Conservation (phyloP, 2,888 invertebrate genomes). For the Agriopis aurantiaria region DNA sequence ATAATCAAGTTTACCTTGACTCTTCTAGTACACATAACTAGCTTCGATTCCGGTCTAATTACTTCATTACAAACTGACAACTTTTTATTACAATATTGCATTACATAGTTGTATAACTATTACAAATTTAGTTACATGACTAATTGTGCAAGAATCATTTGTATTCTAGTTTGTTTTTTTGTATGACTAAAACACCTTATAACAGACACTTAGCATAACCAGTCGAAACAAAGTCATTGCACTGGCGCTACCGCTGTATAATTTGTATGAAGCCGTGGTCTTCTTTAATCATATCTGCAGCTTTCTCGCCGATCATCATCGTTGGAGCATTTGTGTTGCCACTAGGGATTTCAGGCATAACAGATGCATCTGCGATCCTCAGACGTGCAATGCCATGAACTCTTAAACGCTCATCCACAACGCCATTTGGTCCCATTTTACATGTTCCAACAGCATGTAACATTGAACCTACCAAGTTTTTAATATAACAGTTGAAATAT, state of each 20-base stretch:
- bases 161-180: not conserved
- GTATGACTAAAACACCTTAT: conserved; percentile 1
- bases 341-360: conserved; percentile 73
- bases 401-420: conserved; percentile 68
- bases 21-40: not conserved
- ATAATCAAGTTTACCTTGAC: not conserved
- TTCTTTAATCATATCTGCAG: conserved; percentile 75
- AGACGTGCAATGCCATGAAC: conserved; percentile 67
- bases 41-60: not conserved
- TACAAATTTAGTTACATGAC: not conserved
- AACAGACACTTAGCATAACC: not conserved
- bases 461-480: conserved; percentile 84
- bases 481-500: conserved; percentile 88
- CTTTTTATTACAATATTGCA: conserved; percentile 2
- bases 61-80: not conserved
- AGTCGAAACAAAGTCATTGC: not conserved
- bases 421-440: conserved; percentile 70
- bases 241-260: conserved; percentile 7
- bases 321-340: conserved; percentile 75
- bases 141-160: conserved; percentile 8
- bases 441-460: conserved; percentile 86
- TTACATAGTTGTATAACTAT: not conserved
- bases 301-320: conserved; percentile 80
- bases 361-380: conserved; percentile 73
- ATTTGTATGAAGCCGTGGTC: conserved; percentile 49